These are phyloP conservation scores for Silurus lanzhouensis DNA, from an alignment of 2,797 vertebrate genomes.

Conservation along the genomic window DNA sequence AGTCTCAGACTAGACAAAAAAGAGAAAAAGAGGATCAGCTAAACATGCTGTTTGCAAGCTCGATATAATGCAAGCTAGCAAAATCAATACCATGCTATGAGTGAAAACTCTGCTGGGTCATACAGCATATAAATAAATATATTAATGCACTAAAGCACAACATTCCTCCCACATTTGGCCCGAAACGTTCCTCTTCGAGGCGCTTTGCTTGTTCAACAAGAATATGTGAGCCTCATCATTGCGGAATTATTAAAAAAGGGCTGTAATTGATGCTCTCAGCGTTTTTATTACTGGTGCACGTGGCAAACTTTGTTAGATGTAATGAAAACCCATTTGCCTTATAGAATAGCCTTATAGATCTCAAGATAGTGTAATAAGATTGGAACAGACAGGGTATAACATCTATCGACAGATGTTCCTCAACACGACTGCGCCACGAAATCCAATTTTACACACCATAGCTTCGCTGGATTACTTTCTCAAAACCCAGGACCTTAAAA, in stretches of 20 bases:
- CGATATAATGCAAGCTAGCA: background rate
- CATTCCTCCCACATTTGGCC: background rate
- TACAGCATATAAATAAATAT: background rate
- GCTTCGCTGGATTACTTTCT: constrained; percentile 77
- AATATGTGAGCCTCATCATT: background rate
- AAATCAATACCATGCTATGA: background rate
- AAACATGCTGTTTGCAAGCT: background rate
- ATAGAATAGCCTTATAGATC: constrained; percentile 26
- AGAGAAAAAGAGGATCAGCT: background rate
- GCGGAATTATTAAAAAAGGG: background rate
- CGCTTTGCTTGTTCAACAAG: constrained; percentile 6
- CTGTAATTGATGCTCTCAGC: constrained; percentile 24
- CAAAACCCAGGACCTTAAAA: constrained; percentile 65
- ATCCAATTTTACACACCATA: constrained; percentile 82
- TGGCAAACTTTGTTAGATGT: background rate
- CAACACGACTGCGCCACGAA: constrained; percentile 73
- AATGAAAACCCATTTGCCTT: background rate
- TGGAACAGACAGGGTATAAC: constrained; percentile 67
- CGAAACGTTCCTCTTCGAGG: background rate
- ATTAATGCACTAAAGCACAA: background rate
- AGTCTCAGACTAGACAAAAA: background rate
- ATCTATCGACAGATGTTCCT: constrained; percentile 76
- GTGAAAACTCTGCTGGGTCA: background rate
- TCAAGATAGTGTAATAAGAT: constrained; percentile 51
- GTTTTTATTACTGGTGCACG: constrained; percentile 1